Evolutionary conservation across 2,797 vertebrate genomes (phyloP), one percentile per base, ranked within the genome.

Genomic region (Anguilla pacifica): DNA sequence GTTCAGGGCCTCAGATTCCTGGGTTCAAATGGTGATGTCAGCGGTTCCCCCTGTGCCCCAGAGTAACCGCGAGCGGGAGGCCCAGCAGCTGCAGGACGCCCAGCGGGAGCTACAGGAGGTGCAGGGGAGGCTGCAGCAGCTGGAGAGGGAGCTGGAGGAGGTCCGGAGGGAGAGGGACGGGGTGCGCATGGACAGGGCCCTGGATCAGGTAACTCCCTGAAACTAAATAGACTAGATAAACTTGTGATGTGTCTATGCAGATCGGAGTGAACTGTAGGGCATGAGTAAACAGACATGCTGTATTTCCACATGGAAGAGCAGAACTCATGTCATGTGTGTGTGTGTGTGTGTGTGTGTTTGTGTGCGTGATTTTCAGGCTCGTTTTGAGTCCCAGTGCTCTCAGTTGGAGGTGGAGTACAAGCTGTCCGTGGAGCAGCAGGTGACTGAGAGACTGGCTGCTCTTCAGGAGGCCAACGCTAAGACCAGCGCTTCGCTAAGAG

Each of bases 321-420:
- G 39, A 85, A 53, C 49, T 6, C 35, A 7, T 13, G 15, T 25
- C n/a, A 25, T 46, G 39, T 46, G 28, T 85, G 31, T 46, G 39
- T 46, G 28, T 85, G 51, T 87, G 85, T 85, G n/a, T 5, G 31
- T 19, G 85, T 55, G 3, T 84, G 6, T 49, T 6, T 85, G 43
- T 81, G 53, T 19, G 39, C 25, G 59, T 25, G 25, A 35, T 64
- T 43, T 22, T 53, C 87, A 96, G 96, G 95, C 95, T 1, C 95
- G 93, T 10, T 94, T 88, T 4, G 96, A 96, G 86, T 94, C 95
- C 0, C 95, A 96, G 92, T 91, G 94, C 86, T 93, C 95, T 59
- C 94, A 96, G 89, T 89, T 96, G 90, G 95, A 96, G 89, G 95
- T 95, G 0, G 95, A 96, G 88, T 90, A 95, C 90, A 93, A 94